These are phyloP conservation scores for Polietes domitor DNA, from an alignment of 2,888 invertebrate species.

Conservation along the genomic window DNA sequence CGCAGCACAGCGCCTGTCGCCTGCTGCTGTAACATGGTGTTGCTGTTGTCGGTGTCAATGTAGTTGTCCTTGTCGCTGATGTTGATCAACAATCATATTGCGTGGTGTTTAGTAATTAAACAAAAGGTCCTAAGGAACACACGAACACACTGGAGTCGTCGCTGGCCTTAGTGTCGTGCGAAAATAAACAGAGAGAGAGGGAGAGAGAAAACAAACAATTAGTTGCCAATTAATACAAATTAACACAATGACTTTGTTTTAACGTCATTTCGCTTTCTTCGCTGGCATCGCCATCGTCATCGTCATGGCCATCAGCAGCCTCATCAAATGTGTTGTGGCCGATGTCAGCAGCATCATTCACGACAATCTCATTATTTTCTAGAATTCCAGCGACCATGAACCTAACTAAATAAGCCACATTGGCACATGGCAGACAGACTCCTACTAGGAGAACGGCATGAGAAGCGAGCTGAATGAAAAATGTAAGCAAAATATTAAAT, in stretches of 20 bases:
- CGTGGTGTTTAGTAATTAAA: conserved; percentile 55
- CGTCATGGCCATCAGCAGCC: neutral
- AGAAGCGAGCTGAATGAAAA: too few species aligned
- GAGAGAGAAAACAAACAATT: conserved; percentile 69
- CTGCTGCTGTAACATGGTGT: neutral
- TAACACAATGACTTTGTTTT: conserved; percentile 68
- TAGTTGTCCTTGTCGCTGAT: neutral
- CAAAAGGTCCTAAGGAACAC: conserved; percentile 35
- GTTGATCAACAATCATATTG: conserved; percentile 49
- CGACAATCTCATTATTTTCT: conserved; percentile 14
- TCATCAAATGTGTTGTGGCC: neutral
- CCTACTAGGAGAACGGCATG: too few species aligned
- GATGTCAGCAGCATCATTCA: neutral
- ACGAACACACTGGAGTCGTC: neutral
- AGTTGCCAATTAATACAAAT: conserved; percentile 75
- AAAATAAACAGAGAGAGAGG: conserved; percentile 15
- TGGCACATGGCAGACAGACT: neutral
- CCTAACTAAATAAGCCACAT: neutral
- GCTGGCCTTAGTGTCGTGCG: neutral
- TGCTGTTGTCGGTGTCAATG: neutral
- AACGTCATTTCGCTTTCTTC: conserved; percentile 57
- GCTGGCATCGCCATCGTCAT: conserved; percentile 2
- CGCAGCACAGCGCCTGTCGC: neutral
- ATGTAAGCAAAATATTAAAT: too few species aligned
- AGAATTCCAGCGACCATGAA: neutral